Percentiles rank a stretch among this genome's conserved stretches.
phyloP scores from a whole-genome alignment of 2,888 invertebrate genomes.

The Sphecodes monilicornis region DNA sequence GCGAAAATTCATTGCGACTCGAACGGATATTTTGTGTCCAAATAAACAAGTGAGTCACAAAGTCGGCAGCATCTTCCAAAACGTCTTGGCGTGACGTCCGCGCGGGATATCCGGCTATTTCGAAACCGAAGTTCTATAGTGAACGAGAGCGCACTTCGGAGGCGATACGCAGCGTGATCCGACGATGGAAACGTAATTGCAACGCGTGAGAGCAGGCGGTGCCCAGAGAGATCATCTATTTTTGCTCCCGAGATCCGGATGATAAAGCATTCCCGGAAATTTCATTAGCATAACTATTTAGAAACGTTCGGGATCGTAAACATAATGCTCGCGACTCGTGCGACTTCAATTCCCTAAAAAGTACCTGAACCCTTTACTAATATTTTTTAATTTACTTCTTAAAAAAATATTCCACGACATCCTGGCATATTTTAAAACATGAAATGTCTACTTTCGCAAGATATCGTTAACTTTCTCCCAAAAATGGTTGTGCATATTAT shows the following conservation, averaged over 20 bases:
- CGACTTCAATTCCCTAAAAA: slow-evolving; percentile 31
- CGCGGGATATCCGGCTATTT: neutral
- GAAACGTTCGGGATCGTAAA: slow-evolving; percentile 59
- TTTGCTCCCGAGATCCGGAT: slow-evolving; percentile 61
- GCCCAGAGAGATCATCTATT: slow-evolving; percentile 58
- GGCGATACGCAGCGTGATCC: slow-evolving; percentile 48
- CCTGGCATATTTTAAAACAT: no score
- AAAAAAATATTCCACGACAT: no score
- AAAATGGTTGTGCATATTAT: no score
- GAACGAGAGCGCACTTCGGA: slow-evolving; percentile 37
- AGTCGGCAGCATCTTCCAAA: neutral
- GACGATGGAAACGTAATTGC: slow-evolving; percentile 58
- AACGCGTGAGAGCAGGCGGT: slow-evolving; percentile 44
- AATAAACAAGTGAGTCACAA: neutral
- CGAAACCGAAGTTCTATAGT: neutral
- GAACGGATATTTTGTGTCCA: neutral
- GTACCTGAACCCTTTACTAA: no score
- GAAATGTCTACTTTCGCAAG: no score
- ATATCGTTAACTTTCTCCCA: no score
- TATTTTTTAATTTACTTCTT: no score
- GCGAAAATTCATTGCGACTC: neutral
- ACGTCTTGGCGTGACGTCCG: neutral
- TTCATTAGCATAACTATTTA: slow-evolving; percentile 69
- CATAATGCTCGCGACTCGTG: slow-evolving; percentile 19
- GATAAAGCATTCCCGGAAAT: slow-evolving; percentile 71